Evolutionary conservation across 2,888 invertebrate species (phyloP).

Genomic region (Thumatha senex): DNA sequence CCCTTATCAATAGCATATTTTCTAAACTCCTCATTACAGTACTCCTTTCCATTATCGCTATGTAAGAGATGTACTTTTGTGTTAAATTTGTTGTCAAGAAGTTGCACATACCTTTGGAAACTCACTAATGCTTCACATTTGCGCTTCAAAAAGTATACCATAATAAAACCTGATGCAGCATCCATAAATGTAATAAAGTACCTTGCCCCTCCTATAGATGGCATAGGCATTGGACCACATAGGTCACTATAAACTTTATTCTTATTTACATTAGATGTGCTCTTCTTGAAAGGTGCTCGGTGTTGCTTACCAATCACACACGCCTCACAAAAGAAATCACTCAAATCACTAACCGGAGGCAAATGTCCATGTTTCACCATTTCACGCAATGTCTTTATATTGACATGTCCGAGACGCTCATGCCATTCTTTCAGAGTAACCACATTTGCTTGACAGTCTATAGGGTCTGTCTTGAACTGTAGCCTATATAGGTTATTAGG

Average conservation of each 20-base stretch:
- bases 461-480: conserved; percentile 1
- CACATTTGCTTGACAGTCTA: conserved; percentile 15
- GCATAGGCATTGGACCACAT: conserved; percentile 20
- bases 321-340: conserved; percentile 23
- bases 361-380: conserved; percentile 21
- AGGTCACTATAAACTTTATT: conserved; percentile 20
- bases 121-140: conserved; percentile 23
- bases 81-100: conserved; percentile 19
- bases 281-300: conserved; percentile 7
- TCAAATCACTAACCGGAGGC: conserved; percentile 6
- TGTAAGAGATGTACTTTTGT: conserved; percentile 14
- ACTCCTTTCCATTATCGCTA: conserved; percentile 29
- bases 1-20: conserved; percentile 28
- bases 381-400: conserved; percentile 22
- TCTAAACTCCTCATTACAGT: conserved; percentile 16
- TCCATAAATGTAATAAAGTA: conserved; percentile 35
- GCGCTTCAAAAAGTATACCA: conserved; percentile 23
- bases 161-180: conserved; percentile 7
- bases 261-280: neutral
- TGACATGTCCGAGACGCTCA: conserved; percentile 28
- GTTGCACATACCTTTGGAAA: conserved; percentile 24
- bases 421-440: conserved; percentile 17
- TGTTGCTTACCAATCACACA: conserved; percentile 18
- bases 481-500: conserved; percentile 28
- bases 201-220: conserved; percentile 18